A percentile compares a stretch with the other conserved stretches of the same genome.
Evolutionary conservation across 2,113 vertebrate genomes (phyloP).

Genomic region (Nothobranchius kuhntae): DNA sequence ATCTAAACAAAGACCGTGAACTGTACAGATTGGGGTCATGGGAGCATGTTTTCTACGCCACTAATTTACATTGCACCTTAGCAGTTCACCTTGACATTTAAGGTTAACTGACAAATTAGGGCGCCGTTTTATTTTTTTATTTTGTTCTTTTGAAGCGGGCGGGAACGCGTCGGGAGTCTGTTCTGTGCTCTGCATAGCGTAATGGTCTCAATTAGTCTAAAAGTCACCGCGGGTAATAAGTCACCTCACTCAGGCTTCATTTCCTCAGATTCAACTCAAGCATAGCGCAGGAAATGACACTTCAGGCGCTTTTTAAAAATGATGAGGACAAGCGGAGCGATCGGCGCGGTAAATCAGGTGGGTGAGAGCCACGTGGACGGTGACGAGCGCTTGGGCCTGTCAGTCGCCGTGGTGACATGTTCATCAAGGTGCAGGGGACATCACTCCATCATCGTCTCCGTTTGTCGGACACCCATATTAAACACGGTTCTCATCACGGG

Average conservation of each 20-base stretch:
- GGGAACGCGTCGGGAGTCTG: conserved; percentile 6
- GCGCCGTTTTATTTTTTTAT: background rate
- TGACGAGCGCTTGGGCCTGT: conserved; percentile 37
- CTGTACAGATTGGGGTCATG: conserved; percentile 65
- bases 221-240: conserved; percentile 73
- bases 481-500: conserved; percentile 42
- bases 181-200: conserved; percentile 37
- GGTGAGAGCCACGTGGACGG: conserved; percentile 31
- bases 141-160: background rate
- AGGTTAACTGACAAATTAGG: conserved; percentile 75
- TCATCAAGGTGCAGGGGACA: conserved; percentile 68
- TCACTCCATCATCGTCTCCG: conserved; percentile 58
- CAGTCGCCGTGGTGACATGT: conserved; percentile 54
- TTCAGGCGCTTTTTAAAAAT: conserved; percentile 76
- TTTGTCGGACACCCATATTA: conserved; percentile 41
- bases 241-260: conserved; percentile 73
- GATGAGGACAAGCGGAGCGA: conserved; percentile 66
- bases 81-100: conserved; percentile 73
- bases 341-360: conserved; percentile 68
- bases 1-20: conserved; percentile 68
- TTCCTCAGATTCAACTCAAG: conserved; percentile 71
- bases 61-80: conserved; percentile 73
- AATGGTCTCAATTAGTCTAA: conserved; percentile 74
- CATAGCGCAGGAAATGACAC: conserved; percentile 75
- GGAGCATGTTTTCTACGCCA: conserved; percentile 51